phyloP scores from a whole-genome alignment of 2,888 invertebrate genomes.

The Periphyllus acericola region DNA sequence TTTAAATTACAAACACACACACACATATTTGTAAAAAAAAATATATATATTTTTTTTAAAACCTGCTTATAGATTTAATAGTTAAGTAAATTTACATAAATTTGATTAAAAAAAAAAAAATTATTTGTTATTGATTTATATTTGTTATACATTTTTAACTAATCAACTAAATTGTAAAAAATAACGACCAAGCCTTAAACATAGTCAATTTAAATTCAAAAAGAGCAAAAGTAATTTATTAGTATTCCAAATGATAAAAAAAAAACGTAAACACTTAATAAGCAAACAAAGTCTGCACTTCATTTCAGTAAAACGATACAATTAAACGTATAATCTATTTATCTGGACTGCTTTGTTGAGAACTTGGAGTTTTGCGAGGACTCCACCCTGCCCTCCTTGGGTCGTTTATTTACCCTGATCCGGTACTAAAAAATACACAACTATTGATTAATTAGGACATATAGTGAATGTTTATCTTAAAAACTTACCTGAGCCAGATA shows the following conservation, averaged over 20 bases:
- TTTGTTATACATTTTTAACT: background rate
- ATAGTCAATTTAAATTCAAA: constrained; percentile 8
- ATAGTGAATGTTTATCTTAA: background rate
- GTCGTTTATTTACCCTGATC: constrained; percentile 57
- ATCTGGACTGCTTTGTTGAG: constrained; percentile 59
- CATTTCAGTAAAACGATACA: constrained; percentile 25
- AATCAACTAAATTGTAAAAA: constrained; percentile 15
- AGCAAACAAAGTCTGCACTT: constrained; percentile 38
- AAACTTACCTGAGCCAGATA: constrained; percentile 49
- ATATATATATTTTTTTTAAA: background rate
- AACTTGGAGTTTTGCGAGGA: constrained; percentile 52
- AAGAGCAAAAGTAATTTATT: constrained; percentile 25
- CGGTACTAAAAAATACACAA: constrained; percentile 59
- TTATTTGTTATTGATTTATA: background rate
- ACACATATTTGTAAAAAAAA: constrained; percentile 10
- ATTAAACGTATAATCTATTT: constrained; percentile 52
- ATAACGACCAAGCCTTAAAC: background rate
- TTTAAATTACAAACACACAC: background rate
- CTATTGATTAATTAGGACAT: constrained; percentile 55
- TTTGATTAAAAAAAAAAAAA: background rate
- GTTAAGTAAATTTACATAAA: background rate
- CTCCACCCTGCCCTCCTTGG: constrained; percentile 33
- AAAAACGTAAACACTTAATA: constrained; percentile 22
- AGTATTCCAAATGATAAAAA: constrained; percentile 17
- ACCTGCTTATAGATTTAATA: background rate